Evolutionary conservation across 2,113 vertebrate species (phyloP).

Genomic region (Brienomyrus brachyistius): DNA sequence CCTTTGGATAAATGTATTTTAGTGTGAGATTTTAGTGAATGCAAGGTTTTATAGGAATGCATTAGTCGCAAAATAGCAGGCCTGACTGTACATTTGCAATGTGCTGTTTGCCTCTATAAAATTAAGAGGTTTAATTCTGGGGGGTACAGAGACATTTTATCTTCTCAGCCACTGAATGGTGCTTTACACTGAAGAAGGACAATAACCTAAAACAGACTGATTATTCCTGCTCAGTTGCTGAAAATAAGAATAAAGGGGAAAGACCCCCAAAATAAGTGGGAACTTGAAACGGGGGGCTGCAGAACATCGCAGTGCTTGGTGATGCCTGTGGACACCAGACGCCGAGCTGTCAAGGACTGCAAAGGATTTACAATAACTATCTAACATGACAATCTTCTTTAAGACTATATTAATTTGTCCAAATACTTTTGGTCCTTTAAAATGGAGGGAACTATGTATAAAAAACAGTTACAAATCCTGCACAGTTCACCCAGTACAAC

Average conservation of each 20-base stretch:
- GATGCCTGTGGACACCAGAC: not conserved
- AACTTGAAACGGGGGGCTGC: not conserved
- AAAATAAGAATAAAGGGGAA: not conserved
- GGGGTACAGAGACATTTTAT: too few relatives aligned
- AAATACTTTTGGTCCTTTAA: not conserved
- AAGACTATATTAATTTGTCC: not conserved
- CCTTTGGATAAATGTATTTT: too few relatives aligned
- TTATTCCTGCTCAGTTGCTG: not conserved
- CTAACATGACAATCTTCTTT: not conserved
- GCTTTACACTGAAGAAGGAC: too few relatives aligned
- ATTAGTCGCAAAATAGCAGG: too few relatives aligned
- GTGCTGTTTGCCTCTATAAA: too few relatives aligned
- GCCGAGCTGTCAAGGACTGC: not conserved
- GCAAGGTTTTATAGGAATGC: too few relatives aligned
- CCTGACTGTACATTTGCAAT: too few relatives aligned
- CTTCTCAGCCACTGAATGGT: too few relatives aligned
- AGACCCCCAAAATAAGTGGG: not conserved
- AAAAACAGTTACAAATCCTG: not conserved
- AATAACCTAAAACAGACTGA: not conserved
- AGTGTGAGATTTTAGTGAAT: too few relatives aligned
- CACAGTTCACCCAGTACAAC: not conserved
- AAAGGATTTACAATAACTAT: not conserved
- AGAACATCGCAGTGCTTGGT: not conserved
- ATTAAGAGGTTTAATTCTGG: too few relatives aligned
- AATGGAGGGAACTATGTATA: not conserved